A percentile compares a stretch with the other conserved stretches of the same genome.
Conservation (phyloP, 1,140 invertebrate species). For the Schmidtea mediterranea region DNA sequence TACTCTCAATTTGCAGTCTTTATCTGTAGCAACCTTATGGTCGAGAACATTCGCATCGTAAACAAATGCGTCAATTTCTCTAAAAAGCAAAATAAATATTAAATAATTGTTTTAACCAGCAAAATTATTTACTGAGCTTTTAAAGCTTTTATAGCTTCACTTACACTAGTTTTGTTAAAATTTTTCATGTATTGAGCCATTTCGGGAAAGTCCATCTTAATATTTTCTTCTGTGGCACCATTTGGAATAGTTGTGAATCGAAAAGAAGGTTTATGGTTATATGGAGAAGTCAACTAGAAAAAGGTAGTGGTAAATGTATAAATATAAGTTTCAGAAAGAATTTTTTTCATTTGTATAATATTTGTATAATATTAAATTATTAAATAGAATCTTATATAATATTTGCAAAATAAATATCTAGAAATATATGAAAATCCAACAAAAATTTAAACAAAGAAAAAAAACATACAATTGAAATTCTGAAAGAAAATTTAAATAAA, state of each 20-base stretch:
- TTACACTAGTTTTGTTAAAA: conserved; percentile 52
- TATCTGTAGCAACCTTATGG: conserved; percentile 73
- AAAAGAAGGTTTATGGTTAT: conserved; percentile 42
- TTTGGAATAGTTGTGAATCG: conserved; percentile 78
- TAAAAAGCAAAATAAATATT: conserved; percentile 14
- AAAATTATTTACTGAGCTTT: conserved; percentile 58
- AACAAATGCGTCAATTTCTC: conserved; percentile 85
- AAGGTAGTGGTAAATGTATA: too few relatives aligned
- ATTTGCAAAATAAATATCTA: too few relatives aligned
- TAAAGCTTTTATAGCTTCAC: conserved; percentile 57
- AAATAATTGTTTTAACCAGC: background rate
- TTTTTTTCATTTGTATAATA: too few relatives aligned
- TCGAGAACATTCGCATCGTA: conserved; percentile 93
- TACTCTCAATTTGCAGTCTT: conserved; percentile 72
- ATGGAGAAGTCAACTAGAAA: background rate
- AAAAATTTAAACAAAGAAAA: too few relatives aligned
- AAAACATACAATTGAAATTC: too few relatives aligned
- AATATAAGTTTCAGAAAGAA: too few relatives aligned
- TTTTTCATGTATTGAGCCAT: conserved; percentile 70
- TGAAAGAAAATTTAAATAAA: too few relatives aligned
- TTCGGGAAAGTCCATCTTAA: conserved; percentile 43
- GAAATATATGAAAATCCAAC: too few relatives aligned
- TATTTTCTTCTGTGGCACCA: conserved; percentile 76
- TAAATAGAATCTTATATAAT: too few relatives aligned
- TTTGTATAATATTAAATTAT: too few relatives aligned